Base-by-base conservation (phyloP, 1,140 invertebrate species). In the Solen grandis region DNA sequence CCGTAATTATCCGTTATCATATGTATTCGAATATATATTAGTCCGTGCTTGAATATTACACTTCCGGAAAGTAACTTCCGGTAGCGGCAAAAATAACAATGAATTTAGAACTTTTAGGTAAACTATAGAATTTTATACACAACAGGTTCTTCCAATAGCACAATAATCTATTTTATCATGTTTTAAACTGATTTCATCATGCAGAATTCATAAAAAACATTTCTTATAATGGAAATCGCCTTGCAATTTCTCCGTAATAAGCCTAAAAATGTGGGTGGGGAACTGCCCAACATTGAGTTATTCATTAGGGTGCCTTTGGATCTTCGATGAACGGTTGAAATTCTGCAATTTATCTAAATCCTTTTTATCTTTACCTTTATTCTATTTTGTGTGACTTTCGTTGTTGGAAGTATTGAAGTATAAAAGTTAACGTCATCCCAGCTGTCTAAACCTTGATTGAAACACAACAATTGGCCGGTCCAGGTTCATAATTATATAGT, bases 81-180 rank as follows among this genome's bases (percentile, higher is more conserved):
- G 66, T 13, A 46, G 41, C 41, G 41, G 2, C 25, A 69, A 52
- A 69, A 27, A 52, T 29, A 54, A 59, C 91, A 92, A 88, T 85
- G 84, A 96, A 96, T 94, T 94, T 96, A 83, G 95, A 96, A 93
- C 90, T 96, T 82, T 92, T 96, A 74, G 95, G 95, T 95, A 92
- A 35, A n/a, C n/a, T n/a, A 41, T 50, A 41, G 3, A 1, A 2
- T 41, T n/a, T 22, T 36, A 35, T 65, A 65, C 25, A 8, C 14
- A 22, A 36, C 93, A 90, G 57, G 19, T 55, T 38, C 63, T 14
- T 46, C 60, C 8, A 57, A 19, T 52, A 33, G n/a, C n/a, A 41
- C 27, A 60, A 19, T 54, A 69, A 31, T 38, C 16, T 54, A 16
- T 35, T 3, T 31, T 62, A n/a, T 52, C 16, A 68, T 36, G 50